Evolutionary conservation across 2,888 invertebrate species (phyloP), one percentile per base, ranked within the genome.

Genomic region (Hymenopus coronatus): DNA sequence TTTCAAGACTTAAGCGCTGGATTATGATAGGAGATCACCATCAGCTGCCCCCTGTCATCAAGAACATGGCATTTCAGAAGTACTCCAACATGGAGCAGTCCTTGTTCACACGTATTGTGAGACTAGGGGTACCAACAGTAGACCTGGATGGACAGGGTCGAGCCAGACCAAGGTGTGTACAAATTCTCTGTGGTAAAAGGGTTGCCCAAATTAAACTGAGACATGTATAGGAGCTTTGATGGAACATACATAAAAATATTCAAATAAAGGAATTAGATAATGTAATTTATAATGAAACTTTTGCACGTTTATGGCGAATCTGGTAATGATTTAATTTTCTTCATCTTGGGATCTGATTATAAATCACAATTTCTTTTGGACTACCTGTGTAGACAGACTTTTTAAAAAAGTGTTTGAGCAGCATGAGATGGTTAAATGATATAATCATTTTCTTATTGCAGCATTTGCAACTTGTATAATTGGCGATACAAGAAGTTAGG

Each of bases 1-100:
- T 96, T 91, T 99, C 98, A 92, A 95, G 99, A 0, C 94, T 99
- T 90, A 99, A 99, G 93, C 95, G 99, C 27, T 99, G 99, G 99
- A 99, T 99, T 91, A 99, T 99, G 99, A 99, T 99, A 92, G 99
- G 99, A 0, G 99, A 98, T 94, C 99, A 99, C 93, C 99, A 99
- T 94, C 99, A 99, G 93, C 94, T 99, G 91, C 99, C 99, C 0
- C 99, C 99, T 0, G 99, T 99, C 20, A 99, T 99, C 85, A 99
- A 99, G 94, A 99, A 99, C 93, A 99, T 99, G 98, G 99, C 99
- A 12, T 99, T 99, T 94, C 99, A 99, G 93, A 99, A 99, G 93
- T 99, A 98, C 94, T 99, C 98, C 88, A 99, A 99, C 92, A 99
- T 99, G 99, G 99, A 99, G 92, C 99, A 99, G 94, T 98, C 98